These are phyloP conservation scores for Lepisosteus oculatus DNA, from an alignment of 2,113 vertebrate species.

Conservation along the genomic window DNA sequence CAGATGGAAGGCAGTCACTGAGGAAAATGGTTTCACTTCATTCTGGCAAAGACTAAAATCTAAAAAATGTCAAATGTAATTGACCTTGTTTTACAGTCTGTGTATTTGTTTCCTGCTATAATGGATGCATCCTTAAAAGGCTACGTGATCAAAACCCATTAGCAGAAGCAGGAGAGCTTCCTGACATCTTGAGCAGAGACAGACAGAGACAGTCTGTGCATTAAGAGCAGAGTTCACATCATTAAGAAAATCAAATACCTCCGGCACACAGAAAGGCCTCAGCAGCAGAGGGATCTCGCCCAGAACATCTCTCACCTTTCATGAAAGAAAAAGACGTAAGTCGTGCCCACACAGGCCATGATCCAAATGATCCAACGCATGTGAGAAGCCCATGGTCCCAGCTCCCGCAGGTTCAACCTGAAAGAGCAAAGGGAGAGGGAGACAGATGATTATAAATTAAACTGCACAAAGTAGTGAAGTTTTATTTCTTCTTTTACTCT, in stretches of 20 bases:
- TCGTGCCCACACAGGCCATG: constrained; percentile 83
- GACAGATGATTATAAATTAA: no score
- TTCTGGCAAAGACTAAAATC: no score
- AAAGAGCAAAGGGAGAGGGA: constrained; percentile 1
- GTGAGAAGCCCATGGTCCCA: constrained; percentile 86
- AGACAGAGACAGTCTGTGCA: neutral
- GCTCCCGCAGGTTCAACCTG: constrained; percentile 84
- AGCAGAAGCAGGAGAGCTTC: neutral
- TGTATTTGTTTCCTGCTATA: neutral
- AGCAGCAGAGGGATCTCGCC: neutral
- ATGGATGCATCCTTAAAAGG: neutral
- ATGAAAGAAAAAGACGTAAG: constrained; percentile 94
- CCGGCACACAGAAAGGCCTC: no score
- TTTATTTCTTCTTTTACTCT: no score
- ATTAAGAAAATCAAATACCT: neutral
- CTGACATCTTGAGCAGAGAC: neutral
- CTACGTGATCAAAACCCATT: neutral
- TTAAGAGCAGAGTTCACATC: no score
- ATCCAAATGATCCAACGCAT: constrained; percentile 98
- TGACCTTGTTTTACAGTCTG: neutral
- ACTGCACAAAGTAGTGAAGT: no score
- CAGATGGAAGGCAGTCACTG: no score
- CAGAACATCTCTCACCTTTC: constrained; percentile 71
- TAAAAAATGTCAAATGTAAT: neutral
- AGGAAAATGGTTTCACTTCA: no score